Percentiles rank a stretch among this genome's conserved stretches.
Conservation (phyloP, 2,113 vertebrate species). For the Ammodramus savannarum region DNA sequence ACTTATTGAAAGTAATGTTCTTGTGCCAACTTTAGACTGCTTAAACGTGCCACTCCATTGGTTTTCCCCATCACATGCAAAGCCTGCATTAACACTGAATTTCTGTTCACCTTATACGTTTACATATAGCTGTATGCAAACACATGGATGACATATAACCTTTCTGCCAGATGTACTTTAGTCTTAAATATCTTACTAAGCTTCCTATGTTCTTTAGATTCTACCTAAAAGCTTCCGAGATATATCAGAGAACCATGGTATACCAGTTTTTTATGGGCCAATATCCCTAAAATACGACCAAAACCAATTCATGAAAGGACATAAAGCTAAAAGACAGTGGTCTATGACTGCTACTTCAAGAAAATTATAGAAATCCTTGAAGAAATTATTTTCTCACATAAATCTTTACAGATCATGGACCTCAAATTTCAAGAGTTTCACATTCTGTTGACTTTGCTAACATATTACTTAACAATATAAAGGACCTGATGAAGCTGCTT, state of each 20-base stretch:
- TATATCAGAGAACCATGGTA: not conserved
- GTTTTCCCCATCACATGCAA: not conserved
- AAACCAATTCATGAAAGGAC: not conserved
- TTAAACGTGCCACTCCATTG: not conserved
- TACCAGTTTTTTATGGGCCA: not conserved
- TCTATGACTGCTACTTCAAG: not conserved
- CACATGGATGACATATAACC: not conserved
- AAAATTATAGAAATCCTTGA: not conserved
- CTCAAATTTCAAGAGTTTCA: not conserved
- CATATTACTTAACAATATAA: slow-evolving; percentile 18
- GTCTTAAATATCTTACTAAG: not conserved
- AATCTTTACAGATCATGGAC: slow-evolving; percentile 20
- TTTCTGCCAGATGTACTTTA: not conserved
- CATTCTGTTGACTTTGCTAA: not conserved
- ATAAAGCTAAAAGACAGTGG: not conserved
- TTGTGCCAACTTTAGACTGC: not conserved
- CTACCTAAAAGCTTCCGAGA: not conserved
- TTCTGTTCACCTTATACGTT: not conserved
- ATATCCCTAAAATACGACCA: not conserved
- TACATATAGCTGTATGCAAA: not conserved
- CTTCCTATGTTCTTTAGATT: not conserved
- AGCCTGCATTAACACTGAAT: not conserved
- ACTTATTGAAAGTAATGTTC: not conserved
- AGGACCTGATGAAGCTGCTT: slow-evolving; percentile 4
- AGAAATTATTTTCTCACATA: not conserved